Conservation (phyloP, 2,888 invertebrate genomes). For the Tenthredo scrophulariae region DNA sequence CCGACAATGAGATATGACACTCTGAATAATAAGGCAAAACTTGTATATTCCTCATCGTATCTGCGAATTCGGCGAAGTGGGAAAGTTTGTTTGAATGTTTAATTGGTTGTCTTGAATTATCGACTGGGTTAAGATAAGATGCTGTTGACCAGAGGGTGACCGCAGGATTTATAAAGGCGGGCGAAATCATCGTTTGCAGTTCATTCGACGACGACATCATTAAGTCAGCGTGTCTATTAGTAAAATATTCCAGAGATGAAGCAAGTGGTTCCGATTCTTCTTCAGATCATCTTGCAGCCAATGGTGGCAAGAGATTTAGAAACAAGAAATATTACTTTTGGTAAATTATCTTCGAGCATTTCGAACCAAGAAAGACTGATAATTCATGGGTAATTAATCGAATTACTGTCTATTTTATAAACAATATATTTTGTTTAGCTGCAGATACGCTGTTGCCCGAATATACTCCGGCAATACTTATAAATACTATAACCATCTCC, state of each 20-base stretch:
- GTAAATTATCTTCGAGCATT: not conserved
- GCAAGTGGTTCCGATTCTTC: not conserved
- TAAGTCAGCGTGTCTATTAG: not conserved
- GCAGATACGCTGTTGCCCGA: not conserved
- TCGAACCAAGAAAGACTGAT: not conserved
- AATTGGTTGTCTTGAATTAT: not conserved
- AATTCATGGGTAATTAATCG: not conserved
- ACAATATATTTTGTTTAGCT: not conserved
- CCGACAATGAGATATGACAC: not conserved
- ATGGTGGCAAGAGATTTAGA: not conserved
- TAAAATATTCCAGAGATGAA: not conserved
- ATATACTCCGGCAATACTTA: not conserved
- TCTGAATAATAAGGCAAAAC: not conserved
- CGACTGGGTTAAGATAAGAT: not conserved
- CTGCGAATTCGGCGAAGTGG: not conserved
- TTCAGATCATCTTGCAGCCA: not conserved
- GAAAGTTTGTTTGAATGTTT: not conserved
- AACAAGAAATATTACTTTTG: not conserved
- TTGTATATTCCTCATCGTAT: not conserved
- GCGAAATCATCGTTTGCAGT: not conserved
- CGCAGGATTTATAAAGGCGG: not conserved
- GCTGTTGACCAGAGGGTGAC: not conserved
- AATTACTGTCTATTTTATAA: not conserved
- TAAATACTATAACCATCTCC: not conserved
- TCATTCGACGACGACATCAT: not conserved